Percentiles rank a stretch among this genome's conserved stretches.
Conservation (phyloP, 2,797 vertebrate species). For the Neosilurus mollespiculum region DNA sequence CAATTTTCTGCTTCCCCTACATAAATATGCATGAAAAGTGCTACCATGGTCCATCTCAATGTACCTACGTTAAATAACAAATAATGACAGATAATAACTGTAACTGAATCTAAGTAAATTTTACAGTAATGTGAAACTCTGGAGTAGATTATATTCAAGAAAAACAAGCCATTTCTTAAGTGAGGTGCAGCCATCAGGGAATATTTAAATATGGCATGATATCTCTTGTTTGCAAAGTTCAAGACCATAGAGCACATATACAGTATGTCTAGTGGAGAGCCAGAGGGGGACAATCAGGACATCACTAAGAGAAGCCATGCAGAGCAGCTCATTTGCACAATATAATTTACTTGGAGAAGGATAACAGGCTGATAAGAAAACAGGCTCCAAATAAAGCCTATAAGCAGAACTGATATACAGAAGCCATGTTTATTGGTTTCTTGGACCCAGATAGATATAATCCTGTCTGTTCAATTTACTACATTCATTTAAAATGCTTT, state of each 20-base stretch:
- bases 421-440: constrained; percentile 15
- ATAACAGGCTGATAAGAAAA: constrained; percentile 46
- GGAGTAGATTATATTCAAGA: background rate
- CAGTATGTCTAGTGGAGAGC: constrained; percentile 25
- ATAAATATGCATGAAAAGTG: background rate
- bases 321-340: constrained; percentile 54
- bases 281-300: constrained; percentile 42
- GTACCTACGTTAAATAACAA: background rate
- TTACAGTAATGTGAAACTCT: background rate
- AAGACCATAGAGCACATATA: constrained; percentile 23
- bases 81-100: background rate
- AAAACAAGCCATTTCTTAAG: constrained; percentile 21
- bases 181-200: constrained; percentile 7
- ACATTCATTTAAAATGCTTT: constrained; percentile 24
- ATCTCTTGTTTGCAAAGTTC: constrained; percentile 21
- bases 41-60: background rate
- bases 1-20: background rate
- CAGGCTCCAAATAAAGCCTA: constrained; percentile 6
- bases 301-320: constrained; percentile 38
- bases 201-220: constrained; percentile 16
- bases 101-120: background rate
- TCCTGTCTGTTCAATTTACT: constrained; percentile 7
- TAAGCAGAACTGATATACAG: constrained; percentile 16
- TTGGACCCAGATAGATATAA: constrained; percentile 13
- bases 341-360: constrained; percentile 47